A percentile compares a stretch with the other conserved stretches of the same genome.
Conservation (phyloP, 2,797 vertebrate genomes). For the Scolopax bukidnonensis region DNA sequence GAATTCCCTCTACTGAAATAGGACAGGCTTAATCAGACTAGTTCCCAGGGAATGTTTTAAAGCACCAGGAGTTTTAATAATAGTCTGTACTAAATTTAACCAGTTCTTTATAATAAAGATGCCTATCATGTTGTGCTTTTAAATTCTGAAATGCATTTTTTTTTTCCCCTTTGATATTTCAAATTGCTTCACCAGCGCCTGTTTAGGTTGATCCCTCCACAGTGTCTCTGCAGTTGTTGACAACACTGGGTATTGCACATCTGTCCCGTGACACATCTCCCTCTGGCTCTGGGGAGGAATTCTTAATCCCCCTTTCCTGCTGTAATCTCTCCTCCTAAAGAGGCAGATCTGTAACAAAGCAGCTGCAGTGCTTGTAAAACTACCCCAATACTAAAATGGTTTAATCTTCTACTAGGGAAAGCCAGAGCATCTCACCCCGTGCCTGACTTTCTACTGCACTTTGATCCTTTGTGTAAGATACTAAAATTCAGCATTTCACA, state of each 20-base stretch:
- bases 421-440: not conserved
- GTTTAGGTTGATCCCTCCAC: not conserved
- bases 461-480: constrained; percentile 1
- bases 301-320: not conserved
- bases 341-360: constrained; percentile 19
- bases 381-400: not conserved
- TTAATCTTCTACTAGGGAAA: constrained; percentile 44
- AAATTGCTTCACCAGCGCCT: not conserved
- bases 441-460: not conserved
- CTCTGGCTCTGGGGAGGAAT: not conserved
- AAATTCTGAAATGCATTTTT: not conserved
- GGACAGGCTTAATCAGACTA: not conserved
- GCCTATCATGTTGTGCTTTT: not conserved
- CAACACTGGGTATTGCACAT: not conserved
- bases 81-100: not conserved
- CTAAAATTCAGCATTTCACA: not conserved
- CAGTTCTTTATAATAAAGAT: not conserved
- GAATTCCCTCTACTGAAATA: not conserved
- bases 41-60: not conserved
- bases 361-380: constrained; percentile 5
- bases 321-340: not conserved
- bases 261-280: not conserved
- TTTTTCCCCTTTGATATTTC: not conserved
- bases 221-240: not conserved
- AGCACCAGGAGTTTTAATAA: not conserved